Base-by-base conservation (phyloP, 2,797 vertebrate genomes). In the Peromyscus melanophrys region DNA sequence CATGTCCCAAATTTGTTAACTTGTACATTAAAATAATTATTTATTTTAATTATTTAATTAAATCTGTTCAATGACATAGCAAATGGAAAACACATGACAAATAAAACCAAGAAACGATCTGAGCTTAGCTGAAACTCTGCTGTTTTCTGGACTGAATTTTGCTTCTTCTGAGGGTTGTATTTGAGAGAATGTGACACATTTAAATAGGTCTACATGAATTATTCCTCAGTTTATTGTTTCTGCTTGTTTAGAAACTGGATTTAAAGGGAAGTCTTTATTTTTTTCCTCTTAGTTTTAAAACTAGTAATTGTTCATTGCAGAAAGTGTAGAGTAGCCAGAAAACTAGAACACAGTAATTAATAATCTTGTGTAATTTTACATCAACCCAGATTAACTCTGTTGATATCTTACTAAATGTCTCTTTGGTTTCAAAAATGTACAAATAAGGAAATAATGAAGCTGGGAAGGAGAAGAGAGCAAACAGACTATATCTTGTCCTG, bases 21-120 rank as follows among this genome's bases (percentile, higher is more conserved):
- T 21, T 93, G n/a, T 73, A 81, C 25, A 27, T 96, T 90, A 94
- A 46, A 65, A 40, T 83, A 43, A 19, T 61, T 17, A 27, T 59
- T 59, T 27, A 61, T 59, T 83, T 83, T 84, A 65, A 31, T 21
- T 83, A 63, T 65, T 84, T 46, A 77, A 63, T 13, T 21, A 49
- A 89, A 31, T 87, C 76, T 94, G 84, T 81, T 96, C 78, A 93
- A 0, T 83, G 21, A 88, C 49, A 83, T 59, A 91, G 23, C 49
- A 89, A 95, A 91, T 89, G 59, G 37, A 69, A 80, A 93, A 92
- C 77, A 21, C 65, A 94, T 46, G 75, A 52, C 34, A 94, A 78
- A 59, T 73, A 67, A 88, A 77, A 89, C 34, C 78, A 86, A 89
- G 88, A 65, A 76, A 75, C 11, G 31, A 27, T 23, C 7, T 40